Evolutionary conservation across 2,113 vertebrate genomes (phyloP).

Genomic region (Procavia capensis): DNA sequence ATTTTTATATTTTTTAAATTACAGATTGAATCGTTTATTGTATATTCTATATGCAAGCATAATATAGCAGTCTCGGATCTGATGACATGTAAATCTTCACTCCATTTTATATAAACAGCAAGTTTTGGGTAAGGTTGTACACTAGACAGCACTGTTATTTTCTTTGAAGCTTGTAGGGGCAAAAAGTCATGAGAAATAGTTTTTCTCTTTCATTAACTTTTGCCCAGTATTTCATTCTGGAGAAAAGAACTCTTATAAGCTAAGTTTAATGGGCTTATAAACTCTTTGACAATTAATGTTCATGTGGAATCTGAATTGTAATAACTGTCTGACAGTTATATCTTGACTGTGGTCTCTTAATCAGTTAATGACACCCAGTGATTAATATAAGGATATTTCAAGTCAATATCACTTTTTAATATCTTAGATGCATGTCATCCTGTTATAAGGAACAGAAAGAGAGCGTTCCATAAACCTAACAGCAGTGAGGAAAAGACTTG

Average conservation of each 20-base stretch:
- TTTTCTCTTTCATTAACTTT: conserved; percentile 63
- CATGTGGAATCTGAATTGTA: not conserved
- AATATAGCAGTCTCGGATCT: not conserved
- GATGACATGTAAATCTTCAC: not conserved
- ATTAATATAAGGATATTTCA: not conserved
- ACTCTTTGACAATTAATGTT: not conserved
- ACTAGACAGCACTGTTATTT: not conserved
- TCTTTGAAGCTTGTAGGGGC: not conserved
- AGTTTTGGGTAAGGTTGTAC: not conserved
- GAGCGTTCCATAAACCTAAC: not conserved
- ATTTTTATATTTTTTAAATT: not conserved
- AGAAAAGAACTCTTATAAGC: not conserved
- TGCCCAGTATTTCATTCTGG: conserved; percentile 42
- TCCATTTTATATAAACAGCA: not conserved
- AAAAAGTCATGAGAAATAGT: conserved; percentile 41
- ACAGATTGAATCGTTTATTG: not conserved
- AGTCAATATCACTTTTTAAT: not conserved
- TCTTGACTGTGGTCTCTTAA: not conserved
- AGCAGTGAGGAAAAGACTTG: not conserved
- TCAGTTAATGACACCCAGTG: conserved; percentile 44
- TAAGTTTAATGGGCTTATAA: not conserved
- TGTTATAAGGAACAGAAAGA: not conserved
- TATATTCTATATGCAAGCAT: not conserved
- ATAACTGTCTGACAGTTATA: not conserved
- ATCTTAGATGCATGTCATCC: not conserved